phyloP scores from a whole-genome alignment of 2,888 invertebrate genomes.

The Leptarthrus brevirostris region DNA sequence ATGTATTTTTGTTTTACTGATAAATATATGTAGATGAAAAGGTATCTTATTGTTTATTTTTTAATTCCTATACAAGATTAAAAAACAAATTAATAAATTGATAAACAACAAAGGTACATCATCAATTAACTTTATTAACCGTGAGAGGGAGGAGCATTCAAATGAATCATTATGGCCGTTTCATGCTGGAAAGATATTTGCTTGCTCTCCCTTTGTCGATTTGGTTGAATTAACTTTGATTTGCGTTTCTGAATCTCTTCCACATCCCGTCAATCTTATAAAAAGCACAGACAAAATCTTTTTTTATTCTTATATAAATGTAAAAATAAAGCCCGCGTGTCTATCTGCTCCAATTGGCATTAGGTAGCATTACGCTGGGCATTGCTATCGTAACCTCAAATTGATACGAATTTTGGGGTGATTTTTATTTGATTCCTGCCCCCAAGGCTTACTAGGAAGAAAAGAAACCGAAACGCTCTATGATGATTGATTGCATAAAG shows the following conservation, averaged over 20 bases:
- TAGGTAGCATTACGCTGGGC: not conserved
- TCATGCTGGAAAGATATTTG: slow-evolving; percentile 31
- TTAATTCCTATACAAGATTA: too few relatives aligned
- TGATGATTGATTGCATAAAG: slow-evolving; percentile 40
- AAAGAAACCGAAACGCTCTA: not conserved
- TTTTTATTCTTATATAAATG: not conserved
- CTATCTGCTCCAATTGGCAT: not conserved
- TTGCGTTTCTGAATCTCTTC: slow-evolving; percentile 35
- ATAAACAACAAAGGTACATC: too few relatives aligned
- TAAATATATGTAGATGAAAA: too few relatives aligned
- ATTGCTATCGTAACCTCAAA: slow-evolving; percentile 23
- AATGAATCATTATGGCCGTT: slow-evolving; percentile 16
- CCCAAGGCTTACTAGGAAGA: not conserved
- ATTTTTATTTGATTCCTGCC: slow-evolving; percentile 5
- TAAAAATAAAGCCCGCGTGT: not conserved
- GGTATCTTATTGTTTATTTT: too few relatives aligned
- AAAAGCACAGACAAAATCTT: not conserved
- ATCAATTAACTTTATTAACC: not conserved
- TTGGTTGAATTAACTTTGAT: slow-evolving; percentile 40
- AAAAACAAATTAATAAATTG: too few relatives aligned
- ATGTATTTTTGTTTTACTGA: too few relatives aligned
- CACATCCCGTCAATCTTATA: not conserved
- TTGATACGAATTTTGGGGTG: slow-evolving; percentile 1
- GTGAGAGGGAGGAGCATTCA: slow-evolving; percentile 14
- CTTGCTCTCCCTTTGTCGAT: slow-evolving; percentile 45